Conservation (phyloP, 35 echinoderm and acorn worm genomes). For the Ophioderma brevispina region DNA sequence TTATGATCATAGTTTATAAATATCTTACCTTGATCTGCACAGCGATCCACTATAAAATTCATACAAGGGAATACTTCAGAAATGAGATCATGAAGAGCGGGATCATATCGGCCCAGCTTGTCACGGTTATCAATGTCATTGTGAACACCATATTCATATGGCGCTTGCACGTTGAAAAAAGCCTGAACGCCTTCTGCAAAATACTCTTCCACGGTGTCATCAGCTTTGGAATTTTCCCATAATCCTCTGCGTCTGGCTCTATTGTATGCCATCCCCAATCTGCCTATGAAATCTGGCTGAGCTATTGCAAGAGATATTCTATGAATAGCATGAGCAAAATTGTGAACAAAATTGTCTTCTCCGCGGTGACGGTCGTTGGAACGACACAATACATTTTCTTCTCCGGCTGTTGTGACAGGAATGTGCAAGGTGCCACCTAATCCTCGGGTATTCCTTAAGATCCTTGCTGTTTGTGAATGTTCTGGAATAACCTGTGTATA, state of each 20-base stretch:
- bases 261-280: constrained; percentile 69
- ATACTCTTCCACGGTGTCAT: constrained; percentile 87
- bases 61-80: constrained; percentile 86
- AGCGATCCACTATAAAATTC: constrained; percentile 84
- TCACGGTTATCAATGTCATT: constrained; percentile 70
- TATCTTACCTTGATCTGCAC: constrained; percentile 36
- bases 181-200: constrained; percentile 90
- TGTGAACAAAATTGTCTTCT: constrained; percentile 86
- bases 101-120: constrained; percentile 79
- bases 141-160: constrained; percentile 20
- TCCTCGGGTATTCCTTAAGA: constrained; percentile 48
- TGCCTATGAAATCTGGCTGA: constrained; percentile 13
- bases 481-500: constrained; percentile 66
- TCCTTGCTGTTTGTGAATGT: constrained; percentile 56
- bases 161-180: constrained; percentile 67
- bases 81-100: constrained; percentile 69
- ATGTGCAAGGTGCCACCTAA: constrained; percentile 89
- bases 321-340: constrained; percentile 74
- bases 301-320: constrained; percentile 65
- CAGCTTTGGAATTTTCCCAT: constrained; percentile 72
- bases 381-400: constrained; percentile 88
- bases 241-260: constrained; percentile 61
- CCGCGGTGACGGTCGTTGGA: constrained; percentile 38
- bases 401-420: constrained; percentile 74
- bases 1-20: no score